Evolutionary conservation across 2,888 invertebrate genomes (phyloP).

Genomic region (Leptinotarsa haldemani): DNA sequence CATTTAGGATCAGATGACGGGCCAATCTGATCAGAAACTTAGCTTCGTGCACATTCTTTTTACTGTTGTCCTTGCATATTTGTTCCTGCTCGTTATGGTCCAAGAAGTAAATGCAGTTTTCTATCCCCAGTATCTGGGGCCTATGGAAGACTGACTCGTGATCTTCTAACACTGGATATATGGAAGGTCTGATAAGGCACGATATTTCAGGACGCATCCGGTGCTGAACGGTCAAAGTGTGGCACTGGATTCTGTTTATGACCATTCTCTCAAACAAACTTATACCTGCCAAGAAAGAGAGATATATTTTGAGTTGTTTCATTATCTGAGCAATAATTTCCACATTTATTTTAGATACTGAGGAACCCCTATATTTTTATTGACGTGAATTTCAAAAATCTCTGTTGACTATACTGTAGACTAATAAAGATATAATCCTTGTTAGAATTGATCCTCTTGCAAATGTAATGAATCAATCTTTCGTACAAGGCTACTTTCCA

Average conservation of each 20-base stretch:
- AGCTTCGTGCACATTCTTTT: constrained; percentile 75
- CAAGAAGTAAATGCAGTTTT: constrained; percentile 76
- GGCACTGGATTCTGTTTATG: constrained; percentile 66
- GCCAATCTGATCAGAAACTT: constrained; percentile 73
- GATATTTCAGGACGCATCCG: constrained; percentile 80
- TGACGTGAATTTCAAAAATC: too few relatives aligned
- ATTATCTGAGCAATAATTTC: too few relatives aligned
- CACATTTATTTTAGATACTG: too few relatives aligned
- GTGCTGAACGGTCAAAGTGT: constrained; percentile 73
- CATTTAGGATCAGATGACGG: constrained; percentile 72
- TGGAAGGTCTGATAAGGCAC: constrained; percentile 71
- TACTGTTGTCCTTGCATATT: constrained; percentile 70
- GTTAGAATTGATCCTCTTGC: too few relatives aligned
- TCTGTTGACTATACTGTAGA: too few relatives aligned
- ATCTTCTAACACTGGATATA: constrained; percentile 75
- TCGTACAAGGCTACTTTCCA: too few relatives aligned
- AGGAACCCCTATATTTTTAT: too few relatives aligned
- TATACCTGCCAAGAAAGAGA: constrained; percentile 65
- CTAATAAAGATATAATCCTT: too few relatives aligned
- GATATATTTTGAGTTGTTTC: too few relatives aligned
- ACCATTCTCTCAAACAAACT: constrained; percentile 88
- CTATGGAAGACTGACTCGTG: constrained; percentile 71
- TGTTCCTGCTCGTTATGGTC: constrained; percentile 72
- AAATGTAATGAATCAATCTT: too few relatives aligned
- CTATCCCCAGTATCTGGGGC: constrained; percentile 72